Evolutionary conservation across 2,113 vertebrate species (phyloP), one percentile per base, ranked within the genome.

Genomic region (Carettochelys insculpta): DNA sequence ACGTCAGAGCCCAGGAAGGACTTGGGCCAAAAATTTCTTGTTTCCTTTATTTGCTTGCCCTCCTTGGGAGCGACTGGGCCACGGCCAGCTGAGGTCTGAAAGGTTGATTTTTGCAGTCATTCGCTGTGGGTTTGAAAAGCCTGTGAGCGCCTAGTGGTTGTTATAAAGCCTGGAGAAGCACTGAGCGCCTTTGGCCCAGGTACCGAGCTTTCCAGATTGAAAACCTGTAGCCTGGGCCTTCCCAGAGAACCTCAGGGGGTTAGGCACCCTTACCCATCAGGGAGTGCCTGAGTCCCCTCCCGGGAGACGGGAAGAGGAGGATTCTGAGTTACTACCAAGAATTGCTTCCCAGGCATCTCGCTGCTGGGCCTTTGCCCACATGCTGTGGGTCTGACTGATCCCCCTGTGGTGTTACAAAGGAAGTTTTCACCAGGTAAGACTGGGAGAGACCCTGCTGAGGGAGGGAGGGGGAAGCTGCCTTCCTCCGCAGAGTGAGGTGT

Each of bases 1-100:
- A 94, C 79, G 78, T 14, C 8, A 87, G 8, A 82, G 24, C 27
- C 78, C 53, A 65, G n/a, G 88, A 83, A 53, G 86, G 78, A 16
- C 77, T 92, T 83, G 27, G 61, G 58, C 87, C 65, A 3, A 31
- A 77, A 92, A 90, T 27, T 43, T 88, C 24, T 48, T 43, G 17
- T 41, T 73, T 75, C 85, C n/a, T 61, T 86, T 22, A 73, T 77
- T 76, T 50, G 20, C 51, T 52, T 52, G 5, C 51, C 51, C 34
- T 85, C 38, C 54, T 8, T 27, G 11, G 34, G 52, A 88, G 48
- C 41, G 81, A 52, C 31, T 45, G 56, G 34, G 6, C 48, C 81
- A 90, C 94, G 6, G 0, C 3, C 2, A 3, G 11, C 13, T 0
- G 47, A 58, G 77, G 2, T 51, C 58, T 81, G 38, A 2, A 4